A percentile compares a stretch with the other conserved stretches of the same genome.
Evolutionary conservation across 2,113 vertebrate genomes (phyloP).

Genomic region (Cephalopterus ornatus): DNA sequence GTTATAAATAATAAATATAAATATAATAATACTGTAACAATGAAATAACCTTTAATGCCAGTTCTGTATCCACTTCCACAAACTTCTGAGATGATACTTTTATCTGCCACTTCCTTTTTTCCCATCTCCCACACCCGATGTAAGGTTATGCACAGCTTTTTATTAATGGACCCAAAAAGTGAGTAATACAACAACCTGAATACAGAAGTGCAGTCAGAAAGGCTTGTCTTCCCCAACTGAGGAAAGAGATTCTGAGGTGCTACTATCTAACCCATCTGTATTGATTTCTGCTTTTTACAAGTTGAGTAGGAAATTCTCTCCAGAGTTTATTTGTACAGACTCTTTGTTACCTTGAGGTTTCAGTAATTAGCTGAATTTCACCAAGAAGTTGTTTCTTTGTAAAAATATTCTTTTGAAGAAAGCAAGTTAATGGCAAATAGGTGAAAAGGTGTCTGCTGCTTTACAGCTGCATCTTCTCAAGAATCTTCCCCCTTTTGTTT

Average conservation of each 20-base stretch:
- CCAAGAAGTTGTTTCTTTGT: not conserved
- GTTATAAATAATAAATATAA: no score
- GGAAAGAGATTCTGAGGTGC: not conserved
- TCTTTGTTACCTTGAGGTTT: not conserved
- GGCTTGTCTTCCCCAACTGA: not conserved
- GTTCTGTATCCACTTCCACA: not conserved
- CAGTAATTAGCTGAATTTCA: not conserved
- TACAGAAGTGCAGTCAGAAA: not conserved
- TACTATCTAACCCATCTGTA: not conserved
- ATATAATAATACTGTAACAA: no score
- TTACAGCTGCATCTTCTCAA: not conserved
- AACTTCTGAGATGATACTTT: not conserved
- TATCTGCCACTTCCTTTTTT: not conserved
- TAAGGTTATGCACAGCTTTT: not conserved
- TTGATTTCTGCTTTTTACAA: not conserved
- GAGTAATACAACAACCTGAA: not conserved
- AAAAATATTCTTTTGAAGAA: not conserved
- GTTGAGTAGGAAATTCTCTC: not conserved
- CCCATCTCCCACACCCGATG: accelerated
- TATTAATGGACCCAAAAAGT: not conserved
- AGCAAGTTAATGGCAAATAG: not conserved
- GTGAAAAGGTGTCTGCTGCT: not conserved
- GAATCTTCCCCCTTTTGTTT: not conserved
- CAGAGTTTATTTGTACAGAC: not conserved
- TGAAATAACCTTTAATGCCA: not conserved